Percentiles rank a stretch among this genome's conserved stretches.
phyloP scores from a whole-genome alignment of 2,113 vertebrate species.

The Mesocricetus auratus region DNA sequence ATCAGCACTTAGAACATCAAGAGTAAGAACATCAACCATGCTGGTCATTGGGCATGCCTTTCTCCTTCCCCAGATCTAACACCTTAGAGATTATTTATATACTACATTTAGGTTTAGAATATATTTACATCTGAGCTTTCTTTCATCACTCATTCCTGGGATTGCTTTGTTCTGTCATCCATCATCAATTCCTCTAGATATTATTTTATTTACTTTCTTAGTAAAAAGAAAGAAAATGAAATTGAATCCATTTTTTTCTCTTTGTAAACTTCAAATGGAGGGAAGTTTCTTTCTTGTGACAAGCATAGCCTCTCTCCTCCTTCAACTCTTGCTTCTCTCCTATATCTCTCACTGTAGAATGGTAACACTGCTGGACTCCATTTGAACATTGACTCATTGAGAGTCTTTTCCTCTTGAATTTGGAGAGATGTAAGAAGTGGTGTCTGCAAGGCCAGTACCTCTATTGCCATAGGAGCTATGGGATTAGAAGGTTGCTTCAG shows the following conservation, averaged over 20 bases:
- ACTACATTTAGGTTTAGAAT: neutral
- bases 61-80: neutral
- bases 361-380: neutral
- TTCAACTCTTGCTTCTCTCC: neutral
- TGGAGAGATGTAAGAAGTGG: neutral
- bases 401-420: neutral
- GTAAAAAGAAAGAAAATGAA: neutral
- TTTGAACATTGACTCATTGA: neutral
- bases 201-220: neutral
- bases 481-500: constrained; percentile 32
- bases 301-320: neutral
- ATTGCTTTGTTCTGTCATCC: neutral
- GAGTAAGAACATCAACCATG: neutral
- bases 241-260: constrained; percentile 17
- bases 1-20: neutral
- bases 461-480: neutral
- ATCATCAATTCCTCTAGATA: neutral
- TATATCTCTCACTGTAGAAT: neutral
- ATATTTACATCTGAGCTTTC: neutral
- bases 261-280: neutral
- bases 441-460: neutral
- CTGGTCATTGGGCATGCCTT: neutral
- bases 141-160: neutral
- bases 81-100: neutral
- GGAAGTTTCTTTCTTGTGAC: neutral